These are phyloP conservation scores for Ailurus styani DNA, from an alignment of 2,113 vertebrate species.

Conservation along the genomic window DNA sequence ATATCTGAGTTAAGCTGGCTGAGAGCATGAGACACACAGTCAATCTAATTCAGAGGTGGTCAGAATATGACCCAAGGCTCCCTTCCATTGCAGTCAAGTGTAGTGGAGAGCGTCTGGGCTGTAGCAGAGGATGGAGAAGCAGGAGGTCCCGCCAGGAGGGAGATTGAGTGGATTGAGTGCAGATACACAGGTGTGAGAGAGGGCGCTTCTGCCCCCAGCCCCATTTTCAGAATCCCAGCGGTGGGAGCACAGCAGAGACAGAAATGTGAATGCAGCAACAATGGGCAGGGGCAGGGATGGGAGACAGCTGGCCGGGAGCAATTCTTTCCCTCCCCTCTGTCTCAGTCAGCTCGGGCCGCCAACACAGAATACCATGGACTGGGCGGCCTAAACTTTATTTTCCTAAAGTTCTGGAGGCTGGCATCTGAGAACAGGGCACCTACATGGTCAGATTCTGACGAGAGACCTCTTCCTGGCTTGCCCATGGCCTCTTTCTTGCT, in stretches of 20 bases:
- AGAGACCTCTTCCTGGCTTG: background rate
- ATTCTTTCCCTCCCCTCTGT: background rate
- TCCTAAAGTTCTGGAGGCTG: background rate
- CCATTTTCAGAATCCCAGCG: background rate
- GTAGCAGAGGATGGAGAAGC: background rate
- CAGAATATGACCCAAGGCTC: background rate
- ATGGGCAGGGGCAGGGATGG: background rate
- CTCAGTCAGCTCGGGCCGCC: background rate
- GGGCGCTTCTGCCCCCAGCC: accelerated
- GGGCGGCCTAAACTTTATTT: background rate
- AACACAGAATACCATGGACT: background rate
- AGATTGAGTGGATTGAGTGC: background rate
- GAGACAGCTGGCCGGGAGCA: background rate
- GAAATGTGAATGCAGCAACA: background rate
- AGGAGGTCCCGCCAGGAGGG: background rate
- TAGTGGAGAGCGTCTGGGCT: background rate
- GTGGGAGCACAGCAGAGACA: background rate
- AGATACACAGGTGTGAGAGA: background rate
- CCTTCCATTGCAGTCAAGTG: background rate
- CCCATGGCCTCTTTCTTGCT: accelerated
- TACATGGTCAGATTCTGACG: background rate
- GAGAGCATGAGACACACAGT: background rate
- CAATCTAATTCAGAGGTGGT: background rate
- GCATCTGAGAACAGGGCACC: background rate
- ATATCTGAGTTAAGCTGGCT: background rate